Conservation (phyloP, 2,113 vertebrate species). For the Natator depressus region DNA sequence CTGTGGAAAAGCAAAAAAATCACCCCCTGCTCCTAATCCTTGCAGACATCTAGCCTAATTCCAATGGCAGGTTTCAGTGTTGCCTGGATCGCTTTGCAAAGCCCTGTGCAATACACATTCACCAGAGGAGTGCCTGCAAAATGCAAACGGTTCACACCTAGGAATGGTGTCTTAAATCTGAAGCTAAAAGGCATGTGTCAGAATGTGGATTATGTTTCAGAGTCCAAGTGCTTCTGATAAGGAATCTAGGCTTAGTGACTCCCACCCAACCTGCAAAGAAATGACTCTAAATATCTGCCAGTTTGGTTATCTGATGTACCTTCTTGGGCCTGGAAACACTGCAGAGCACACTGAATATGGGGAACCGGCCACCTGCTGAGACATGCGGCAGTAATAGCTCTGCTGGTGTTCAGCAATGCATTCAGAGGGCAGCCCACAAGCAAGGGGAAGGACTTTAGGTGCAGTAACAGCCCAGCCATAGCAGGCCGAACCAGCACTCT, state of each 20-base stretch:
- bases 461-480: background rate
- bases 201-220: background rate
- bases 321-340: background rate
- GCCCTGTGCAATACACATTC: background rate
- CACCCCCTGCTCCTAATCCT: background rate
- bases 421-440: background rate
- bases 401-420: background rate
- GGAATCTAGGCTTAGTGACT: background rate
- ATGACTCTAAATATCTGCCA: background rate
- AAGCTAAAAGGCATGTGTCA: background rate
- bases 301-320: background rate
- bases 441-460: accelerated
- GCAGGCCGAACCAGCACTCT: background rate
- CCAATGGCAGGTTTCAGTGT: background rate
- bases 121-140: background rate
- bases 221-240: background rate
- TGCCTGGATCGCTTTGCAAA: background rate
- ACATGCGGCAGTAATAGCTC: background rate
- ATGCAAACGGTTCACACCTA: background rate
- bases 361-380: background rate
- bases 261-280: background rate
- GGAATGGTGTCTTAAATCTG: background rate
- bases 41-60: background rate
- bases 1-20: background rate
- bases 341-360: background rate